Conservation (phyloP, 2,113 vertebrate species). For the Rhea pennata region DNA sequence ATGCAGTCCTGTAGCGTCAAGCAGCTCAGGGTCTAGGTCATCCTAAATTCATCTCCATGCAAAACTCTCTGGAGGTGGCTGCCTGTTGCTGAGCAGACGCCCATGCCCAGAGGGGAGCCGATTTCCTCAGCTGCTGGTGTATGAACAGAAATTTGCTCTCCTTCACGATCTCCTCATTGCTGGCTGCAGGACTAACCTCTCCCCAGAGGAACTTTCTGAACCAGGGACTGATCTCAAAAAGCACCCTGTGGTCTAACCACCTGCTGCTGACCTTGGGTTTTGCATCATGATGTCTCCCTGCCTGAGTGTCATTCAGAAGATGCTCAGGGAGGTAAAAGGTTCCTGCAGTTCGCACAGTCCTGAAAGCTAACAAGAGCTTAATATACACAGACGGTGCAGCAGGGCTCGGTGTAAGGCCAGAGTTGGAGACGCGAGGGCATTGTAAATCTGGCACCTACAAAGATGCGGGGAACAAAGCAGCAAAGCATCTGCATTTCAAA, state of each 20-base stretch:
- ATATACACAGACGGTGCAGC: accelerated
- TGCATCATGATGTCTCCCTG: accelerated
- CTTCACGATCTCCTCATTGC: neutral
- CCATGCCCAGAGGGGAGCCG: neutral
- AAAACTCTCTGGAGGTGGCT: neutral
- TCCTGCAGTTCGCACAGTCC: accelerated
- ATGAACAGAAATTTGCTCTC: neutral
- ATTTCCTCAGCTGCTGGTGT: neutral
- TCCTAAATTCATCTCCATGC: neutral
- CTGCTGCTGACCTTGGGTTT: neutral
- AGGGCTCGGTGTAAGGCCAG: neutral
- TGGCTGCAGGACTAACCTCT: neutral
- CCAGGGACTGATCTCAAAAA: neutral
- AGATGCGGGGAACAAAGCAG: conserved; percentile 6
- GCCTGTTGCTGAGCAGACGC: accelerated
- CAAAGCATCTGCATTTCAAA: conserved; percentile 50
- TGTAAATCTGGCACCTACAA: conserved; percentile 36
- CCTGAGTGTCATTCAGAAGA: neutral
- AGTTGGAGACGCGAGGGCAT: neutral
- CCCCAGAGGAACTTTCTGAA: neutral
- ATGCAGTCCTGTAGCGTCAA: neutral
- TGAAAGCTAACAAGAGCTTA: neutral
- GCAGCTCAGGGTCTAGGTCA: neutral
- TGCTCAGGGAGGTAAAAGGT: neutral
- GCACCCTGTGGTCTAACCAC: neutral